phyloP scores from a whole-genome alignment of 2,888 invertebrate genomes.

The Pandemis corylana region DNA sequence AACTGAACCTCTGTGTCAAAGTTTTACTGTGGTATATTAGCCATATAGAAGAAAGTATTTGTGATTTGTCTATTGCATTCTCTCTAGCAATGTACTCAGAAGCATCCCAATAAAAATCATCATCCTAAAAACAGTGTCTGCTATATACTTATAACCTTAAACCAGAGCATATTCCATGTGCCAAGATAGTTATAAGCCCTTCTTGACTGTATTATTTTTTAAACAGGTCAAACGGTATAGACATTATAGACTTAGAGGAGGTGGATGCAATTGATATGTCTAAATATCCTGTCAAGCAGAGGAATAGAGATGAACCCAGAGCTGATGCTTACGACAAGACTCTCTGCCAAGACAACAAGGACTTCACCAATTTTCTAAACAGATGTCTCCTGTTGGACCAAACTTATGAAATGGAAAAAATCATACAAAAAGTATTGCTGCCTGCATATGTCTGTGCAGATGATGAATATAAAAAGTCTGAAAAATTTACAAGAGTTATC shows the following conservation, averaged over 20 bases:
- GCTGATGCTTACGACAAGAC: conserved; percentile 7
- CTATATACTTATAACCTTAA: no score
- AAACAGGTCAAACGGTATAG: not conserved
- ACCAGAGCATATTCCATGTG: no score
- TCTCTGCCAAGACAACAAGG: conserved; percentile 51
- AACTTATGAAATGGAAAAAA: conserved; percentile 57
- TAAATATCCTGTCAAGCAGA: not conserved
- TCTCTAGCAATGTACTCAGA: no score
- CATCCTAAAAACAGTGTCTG: no score
- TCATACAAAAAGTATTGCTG: conserved; percentile 59
- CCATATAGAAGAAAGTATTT: no score
- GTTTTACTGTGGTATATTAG: no score
- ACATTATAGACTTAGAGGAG: not conserved
- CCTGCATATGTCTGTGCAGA: conserved; percentile 54
- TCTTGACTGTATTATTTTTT: not conserved
- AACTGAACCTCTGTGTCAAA: no score
- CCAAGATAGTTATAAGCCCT: no score
- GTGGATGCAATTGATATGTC: conserved; percentile 15
- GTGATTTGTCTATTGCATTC: no score
- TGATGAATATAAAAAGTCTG: conserved; percentile 54
- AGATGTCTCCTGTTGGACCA: conserved; percentile 57
- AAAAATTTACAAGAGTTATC: conserved; percentile 52
- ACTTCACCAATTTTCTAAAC: conserved; percentile 58
- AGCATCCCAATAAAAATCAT: no score
- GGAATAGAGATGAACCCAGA: not conserved